Base-by-base conservation (phyloP, 92 coral and sea anemone genomes). In the Plumapathes pennacea region DNA sequence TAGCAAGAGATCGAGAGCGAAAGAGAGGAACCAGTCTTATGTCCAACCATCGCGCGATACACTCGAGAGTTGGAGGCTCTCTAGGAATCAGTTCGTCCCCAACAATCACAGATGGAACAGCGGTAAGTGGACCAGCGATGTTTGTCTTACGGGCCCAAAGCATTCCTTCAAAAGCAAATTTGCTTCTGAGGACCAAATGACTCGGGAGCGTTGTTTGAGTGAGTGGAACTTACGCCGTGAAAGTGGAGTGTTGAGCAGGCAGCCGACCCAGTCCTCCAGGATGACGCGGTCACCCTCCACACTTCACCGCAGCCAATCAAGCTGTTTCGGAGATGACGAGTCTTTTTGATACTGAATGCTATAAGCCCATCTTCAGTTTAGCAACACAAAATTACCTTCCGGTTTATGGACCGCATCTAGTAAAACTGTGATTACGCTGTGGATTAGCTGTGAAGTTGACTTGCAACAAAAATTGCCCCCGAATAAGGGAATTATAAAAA, bases 121-220 rank as follows among this genome's bases (percentile, higher is more conserved):
- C n/a, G n/a, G n/a, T n/a, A n/a, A n/a, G n/a, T 66, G 73, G 73
- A 66, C 32, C 34, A 66, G 73, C 22, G 73, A 50, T 23, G 37
- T 53, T 66, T 53, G 73, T 41, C 30, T 66, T 19, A 66, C 63
- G 8, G 64, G 54, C 46, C 63, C 52, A 30, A 61, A 53, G 13
- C 52, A 54, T 10, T 33, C 41, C 17, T 37, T 49, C 25, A 50
- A 38, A 44, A 17, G 38, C 13, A 17, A n/a, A 36, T n/a, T n/a
- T n/a, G n/a, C n/a, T n/a, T n/a, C n/a, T n/a, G n/a, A n/a, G n/a
- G n/a, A n/a, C n/a, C n/a, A n/a, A n/a, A 38, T 54, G 14, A 27
- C 60, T 4, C 62, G 13, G 32, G 43, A 23, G 24, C 41, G 27
- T 0, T 26, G 38, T 50, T 20, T 24, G 25, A 66, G 50, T 23